Evolutionary conservation across 2,888 invertebrate genomes (phyloP).

Genomic region (Tenthredo distinguenda): DNA sequence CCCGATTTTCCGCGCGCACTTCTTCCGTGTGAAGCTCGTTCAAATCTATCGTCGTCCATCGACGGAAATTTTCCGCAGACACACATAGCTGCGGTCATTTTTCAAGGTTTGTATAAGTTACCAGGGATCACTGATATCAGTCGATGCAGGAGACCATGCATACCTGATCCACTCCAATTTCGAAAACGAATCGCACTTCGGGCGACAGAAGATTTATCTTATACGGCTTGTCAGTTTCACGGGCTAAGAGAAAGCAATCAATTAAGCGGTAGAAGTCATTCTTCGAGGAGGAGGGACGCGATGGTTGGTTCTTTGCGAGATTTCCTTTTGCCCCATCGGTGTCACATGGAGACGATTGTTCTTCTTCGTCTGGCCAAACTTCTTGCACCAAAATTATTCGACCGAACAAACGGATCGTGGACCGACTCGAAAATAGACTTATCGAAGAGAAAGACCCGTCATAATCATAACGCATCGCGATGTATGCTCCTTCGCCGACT

Average conservation of each 20-base stretch:
- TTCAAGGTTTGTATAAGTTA: not conserved
- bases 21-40: not conserved
- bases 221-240: not conserved
- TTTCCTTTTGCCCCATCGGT: not conserved
- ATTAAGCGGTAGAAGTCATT: not conserved
- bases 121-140: not conserved
- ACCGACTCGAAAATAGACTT: not conserved
- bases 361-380: not conserved
- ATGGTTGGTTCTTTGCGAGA: not conserved
- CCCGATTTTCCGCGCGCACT: not conserved
- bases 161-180: not conserved
- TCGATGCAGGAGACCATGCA: not conserved
- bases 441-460: not conserved
- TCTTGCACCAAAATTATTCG: not conserved
- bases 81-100: not conserved
- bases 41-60: not conserved
- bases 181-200: not conserved
- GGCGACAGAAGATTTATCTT: not conserved
- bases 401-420: not conserved
- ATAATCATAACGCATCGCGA: not conserved
- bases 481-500: not conserved
- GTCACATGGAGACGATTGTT: not conserved
- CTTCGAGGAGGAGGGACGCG: not conserved
- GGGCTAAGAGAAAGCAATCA: not conserved
- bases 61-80: not conserved